Percentiles rank a stretch among this genome's conserved stretches.
Evolutionary conservation across 2,113 vertebrate genomes (phyloP).

Genomic region (Terrapene triunguis): DNA sequence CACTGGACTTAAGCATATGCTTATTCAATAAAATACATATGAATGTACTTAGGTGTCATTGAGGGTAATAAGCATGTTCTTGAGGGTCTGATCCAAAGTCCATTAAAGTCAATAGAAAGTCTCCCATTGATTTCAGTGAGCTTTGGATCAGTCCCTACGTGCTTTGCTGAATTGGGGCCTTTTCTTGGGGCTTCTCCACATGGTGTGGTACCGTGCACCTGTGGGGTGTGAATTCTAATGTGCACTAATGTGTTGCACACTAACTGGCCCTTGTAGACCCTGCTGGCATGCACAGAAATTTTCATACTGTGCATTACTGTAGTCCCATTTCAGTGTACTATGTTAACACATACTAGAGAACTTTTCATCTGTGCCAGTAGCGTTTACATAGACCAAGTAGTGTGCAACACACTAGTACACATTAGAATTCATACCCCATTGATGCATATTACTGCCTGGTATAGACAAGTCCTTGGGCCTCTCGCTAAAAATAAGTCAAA

Average conservation of each 20-base stretch:
- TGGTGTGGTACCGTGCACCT: neutral
- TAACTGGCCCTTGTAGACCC: neutral
- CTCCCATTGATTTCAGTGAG: neutral
- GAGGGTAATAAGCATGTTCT: neutral
- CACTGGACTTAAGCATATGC: neutral
- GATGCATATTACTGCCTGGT: neutral
- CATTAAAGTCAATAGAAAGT: neutral
- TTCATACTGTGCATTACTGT: neutral
- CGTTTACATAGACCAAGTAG: neutral
- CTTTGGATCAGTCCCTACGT: neutral
- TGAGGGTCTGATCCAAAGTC: neutral
- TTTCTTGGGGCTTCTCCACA: neutral
- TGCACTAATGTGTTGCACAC: neutral
- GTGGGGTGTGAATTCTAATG: neutral
- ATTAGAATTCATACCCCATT: neutral
- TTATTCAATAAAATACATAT: neutral
- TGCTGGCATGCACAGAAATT: neutral
- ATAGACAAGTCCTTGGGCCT: neutral
- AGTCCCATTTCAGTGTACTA: neutral
- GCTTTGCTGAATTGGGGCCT: neutral
- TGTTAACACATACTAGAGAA: neutral
- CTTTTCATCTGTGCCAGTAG: neutral
- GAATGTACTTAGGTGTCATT: neutral
- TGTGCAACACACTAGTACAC: neutral
- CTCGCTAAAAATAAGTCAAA: neutral